phyloP scores from a whole-genome alignment of 2,888 invertebrate species.

The Lepidocyrtoides sp. region DNA sequence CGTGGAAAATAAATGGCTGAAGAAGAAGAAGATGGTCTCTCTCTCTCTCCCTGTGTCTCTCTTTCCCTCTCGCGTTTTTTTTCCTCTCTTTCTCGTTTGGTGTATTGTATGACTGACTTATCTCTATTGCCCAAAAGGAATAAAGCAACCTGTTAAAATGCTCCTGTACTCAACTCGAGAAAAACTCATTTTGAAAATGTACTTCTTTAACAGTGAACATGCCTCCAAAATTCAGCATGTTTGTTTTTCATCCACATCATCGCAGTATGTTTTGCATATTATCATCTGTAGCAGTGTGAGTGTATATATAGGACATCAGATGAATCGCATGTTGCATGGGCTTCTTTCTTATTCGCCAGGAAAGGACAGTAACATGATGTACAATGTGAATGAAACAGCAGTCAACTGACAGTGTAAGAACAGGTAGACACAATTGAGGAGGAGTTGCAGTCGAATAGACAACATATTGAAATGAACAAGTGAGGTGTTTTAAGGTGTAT shows the following conservation, averaged over 20 bases:
- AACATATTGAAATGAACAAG: slow-evolving; percentile 53
- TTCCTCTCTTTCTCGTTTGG: background rate
- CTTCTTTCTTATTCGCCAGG: slow-evolving; percentile 42
- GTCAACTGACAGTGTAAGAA: slow-evolving; percentile 43
- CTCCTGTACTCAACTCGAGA: slow-evolving; percentile 25
- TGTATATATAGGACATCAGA: background rate
- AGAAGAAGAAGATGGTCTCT: slow-evolving; percentile 1
- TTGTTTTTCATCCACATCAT: slow-evolving; percentile 32
- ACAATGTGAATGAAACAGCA: slow-evolving; percentile 58
- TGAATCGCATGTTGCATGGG: background rate
- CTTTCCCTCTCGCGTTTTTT: background rate
- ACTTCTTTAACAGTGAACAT: slow-evolving; percentile 1
- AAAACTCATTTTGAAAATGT: slow-evolving; percentile 25
- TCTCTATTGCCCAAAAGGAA: background rate
- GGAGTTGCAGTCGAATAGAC: slow-evolving; percentile 20
- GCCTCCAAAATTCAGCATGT: slow-evolving; percentile 50
- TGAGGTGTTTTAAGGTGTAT: slow-evolving; percentile 67
- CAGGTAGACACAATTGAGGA: slow-evolving; percentile 30
- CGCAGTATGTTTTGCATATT: background rate
- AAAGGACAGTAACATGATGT: slow-evolving; percentile 67
- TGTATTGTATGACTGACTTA: background rate
- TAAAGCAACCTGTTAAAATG: slow-evolving; percentile 24
- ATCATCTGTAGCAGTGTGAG: background rate
- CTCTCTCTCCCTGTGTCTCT: background rate
- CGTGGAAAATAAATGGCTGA: slow-evolving; percentile 82